Evolutionary conservation across 2,888 invertebrate genomes (phyloP), one percentile per base, ranked within the genome.

Genomic region (Polydrusus tereticollis): DNA sequence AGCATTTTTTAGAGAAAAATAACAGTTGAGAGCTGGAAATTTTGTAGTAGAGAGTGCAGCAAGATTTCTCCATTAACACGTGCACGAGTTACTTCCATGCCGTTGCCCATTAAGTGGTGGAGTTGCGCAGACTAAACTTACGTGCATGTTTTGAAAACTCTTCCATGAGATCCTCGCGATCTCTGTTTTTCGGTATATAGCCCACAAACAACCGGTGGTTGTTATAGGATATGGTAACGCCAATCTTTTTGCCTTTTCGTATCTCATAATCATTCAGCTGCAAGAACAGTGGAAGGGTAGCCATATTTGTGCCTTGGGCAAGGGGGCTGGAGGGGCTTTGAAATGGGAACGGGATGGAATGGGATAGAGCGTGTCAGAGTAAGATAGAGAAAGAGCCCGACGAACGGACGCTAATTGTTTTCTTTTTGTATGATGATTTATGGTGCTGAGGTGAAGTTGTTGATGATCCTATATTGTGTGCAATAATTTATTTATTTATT

Each of bases 211-310:
- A 94, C 91, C 97, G 95, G 91, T 96, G 96, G 94, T 98, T 98
- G 93, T 98, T 97, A 94, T 96, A 96, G 91, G 97, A 98, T 92
- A 97, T 94, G 91, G 97, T 97, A 89, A 97, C 97, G 92, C 97
- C 97, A 93, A 98, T 95, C 93, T 95, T 95, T 94, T 97, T 97
- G 91, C 97, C 97, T 91, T 96, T 96, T 92, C 95, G 94, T 93
- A 98, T 96, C 94, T 97, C 97, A 94, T 94, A 95, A 94, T 97
- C 96, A 94, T 98, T 97, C 92, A 97, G 94, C 97, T 96, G 95
- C 91, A 95, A 95, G 93, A 94, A 94, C 92, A 94, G 91, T 91
- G 88, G 91, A 91, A 91, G 91, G 92, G 91, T 90, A 90, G 90
- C 90, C 89, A 88, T 87, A 69, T 69, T 88, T 88, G 87, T 86